Evolutionary conservation across 2,888 invertebrate species (phyloP).

Genomic region (Polymixis flavicincta): DNA sequence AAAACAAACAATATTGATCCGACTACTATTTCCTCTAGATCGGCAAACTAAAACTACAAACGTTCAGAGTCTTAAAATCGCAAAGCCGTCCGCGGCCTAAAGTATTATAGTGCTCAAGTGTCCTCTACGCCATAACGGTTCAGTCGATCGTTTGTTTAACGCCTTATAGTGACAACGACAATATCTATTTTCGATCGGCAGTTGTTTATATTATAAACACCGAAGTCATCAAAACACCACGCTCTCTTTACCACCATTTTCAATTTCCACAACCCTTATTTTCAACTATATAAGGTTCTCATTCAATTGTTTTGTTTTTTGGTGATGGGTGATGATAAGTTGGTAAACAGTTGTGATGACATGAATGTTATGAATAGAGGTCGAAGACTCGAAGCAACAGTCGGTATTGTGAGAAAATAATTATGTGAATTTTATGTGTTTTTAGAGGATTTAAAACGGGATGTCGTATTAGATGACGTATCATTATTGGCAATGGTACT

Average conservation of each 20-base stretch:
- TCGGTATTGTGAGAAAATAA: constrained; percentile 74
- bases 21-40: constrained; percentile 35
- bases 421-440: constrained; percentile 64
- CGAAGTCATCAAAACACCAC: constrained; percentile 72
- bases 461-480: not conserved
- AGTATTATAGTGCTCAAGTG: constrained; percentile 66
- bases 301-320: constrained; percentile 28
- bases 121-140: constrained; percentile 68
- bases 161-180: constrained; percentile 85
- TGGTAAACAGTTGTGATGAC: constrained; percentile 73
- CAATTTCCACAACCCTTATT: constrained; percentile 15
- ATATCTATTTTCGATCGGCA: constrained; percentile 85
- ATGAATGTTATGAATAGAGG: constrained; percentile 83
- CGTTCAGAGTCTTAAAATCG: constrained; percentile 55
- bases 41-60: constrained; percentile 35
- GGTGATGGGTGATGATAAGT: constrained; percentile 13
- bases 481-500: not conserved
- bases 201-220: constrained; percentile 86
- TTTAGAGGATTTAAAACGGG: constrained; percentile 23
- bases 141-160: constrained; percentile 77
- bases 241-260: constrained; percentile 7
- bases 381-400: constrained; percentile 76
- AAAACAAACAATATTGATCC: constrained; percentile 35
- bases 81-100: constrained; percentile 66
- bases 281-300: not conserved